Base-by-base conservation (phyloP, 2,113 vertebrate genomes). In the Aegithalos caudatus region DNA sequence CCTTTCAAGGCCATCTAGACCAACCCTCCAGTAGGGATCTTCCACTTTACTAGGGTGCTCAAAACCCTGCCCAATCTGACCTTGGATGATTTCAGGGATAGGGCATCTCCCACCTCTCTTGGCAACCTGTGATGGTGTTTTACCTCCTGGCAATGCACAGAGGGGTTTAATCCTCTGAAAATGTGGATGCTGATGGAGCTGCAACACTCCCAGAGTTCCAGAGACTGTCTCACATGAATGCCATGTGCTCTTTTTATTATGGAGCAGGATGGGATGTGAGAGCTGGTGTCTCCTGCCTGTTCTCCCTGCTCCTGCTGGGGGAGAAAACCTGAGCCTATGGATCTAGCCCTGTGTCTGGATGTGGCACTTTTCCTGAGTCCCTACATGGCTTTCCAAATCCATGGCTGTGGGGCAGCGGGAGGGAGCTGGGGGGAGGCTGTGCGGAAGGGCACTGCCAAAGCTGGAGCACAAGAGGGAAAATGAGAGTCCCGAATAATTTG, bases 401-500 rank as follows among this genome's bases (percentile, higher is more conserved):
- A 1, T 0, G 51, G 40, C 29, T 31, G 24, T 6, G 23, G 27
- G 60, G 48, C 18, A 67, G 77, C 1, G 0, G 85, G 86, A 72
- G n/a, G 77, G 51, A 53, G 85, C 47, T 0, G 1, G 40, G 42
- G 56, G 45, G 67, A 76, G 67, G 80, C 64, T 12, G 16, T 5
- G 64, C 0, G 1, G 57, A 86, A 81, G 57, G 65, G 54, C 50
- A 86, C 86, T 77, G 80, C 83, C 53, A 48, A 58, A 71, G 66
- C 6, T 66, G 90, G 40, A 88, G 90, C 79, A 61, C 0, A 9
- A 62, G 61, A 79, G 51, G 76, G 88, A 95, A 94, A 92, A 80
- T 0, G 8, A 92, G 93, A 90, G 69, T 92, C 94, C 94, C 60
- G 16, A 65, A 94, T 83, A 94, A 92, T 71, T 35, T 88, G 92